Conservation (phyloP, 2,888 invertebrate species). For the Flexamia atlantica region DNA sequence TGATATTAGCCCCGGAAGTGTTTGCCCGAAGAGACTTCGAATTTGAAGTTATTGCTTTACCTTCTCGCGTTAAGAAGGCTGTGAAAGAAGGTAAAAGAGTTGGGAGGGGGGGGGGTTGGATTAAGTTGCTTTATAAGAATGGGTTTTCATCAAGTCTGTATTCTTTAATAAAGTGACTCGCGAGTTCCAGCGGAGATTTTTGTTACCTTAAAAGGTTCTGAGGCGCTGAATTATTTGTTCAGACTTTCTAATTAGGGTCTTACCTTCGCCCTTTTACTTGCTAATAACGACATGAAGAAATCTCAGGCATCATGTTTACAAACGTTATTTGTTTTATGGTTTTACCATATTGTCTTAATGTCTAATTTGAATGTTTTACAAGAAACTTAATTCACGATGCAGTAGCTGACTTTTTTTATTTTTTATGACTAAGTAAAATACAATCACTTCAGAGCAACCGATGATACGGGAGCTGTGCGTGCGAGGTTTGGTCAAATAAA, state of each 20-base stretch:
- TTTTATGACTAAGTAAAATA: no score
- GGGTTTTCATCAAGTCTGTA: conserved; percentile 21
- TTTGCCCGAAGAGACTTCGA: conserved; percentile 43
- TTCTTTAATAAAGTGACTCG: conserved; percentile 12
- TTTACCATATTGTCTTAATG: no score
- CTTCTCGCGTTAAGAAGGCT: conserved; percentile 4
- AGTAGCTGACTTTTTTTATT: no score
- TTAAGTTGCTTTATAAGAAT: conserved; percentile 12
- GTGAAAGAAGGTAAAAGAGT: not conserved
- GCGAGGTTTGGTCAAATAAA: no score
- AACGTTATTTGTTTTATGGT: no score
- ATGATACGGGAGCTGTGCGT: no score
- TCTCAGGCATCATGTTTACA: no score
- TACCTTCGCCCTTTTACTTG: not conserved
- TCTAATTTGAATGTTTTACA: no score
- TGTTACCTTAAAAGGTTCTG: not conserved
- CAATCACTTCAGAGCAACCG: no score
- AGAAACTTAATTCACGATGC: no score
- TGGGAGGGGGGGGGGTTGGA: not conserved
- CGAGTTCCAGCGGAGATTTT: not conserved
- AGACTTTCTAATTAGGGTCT: not conserved
- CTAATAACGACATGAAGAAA: no score
- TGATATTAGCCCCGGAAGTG: conserved; percentile 36
- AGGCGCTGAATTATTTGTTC: not conserved
- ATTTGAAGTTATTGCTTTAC: conserved; percentile 52